phyloP scores from a whole-genome alignment of 2,888 invertebrate species.

The Lasius platythorax region DNA sequence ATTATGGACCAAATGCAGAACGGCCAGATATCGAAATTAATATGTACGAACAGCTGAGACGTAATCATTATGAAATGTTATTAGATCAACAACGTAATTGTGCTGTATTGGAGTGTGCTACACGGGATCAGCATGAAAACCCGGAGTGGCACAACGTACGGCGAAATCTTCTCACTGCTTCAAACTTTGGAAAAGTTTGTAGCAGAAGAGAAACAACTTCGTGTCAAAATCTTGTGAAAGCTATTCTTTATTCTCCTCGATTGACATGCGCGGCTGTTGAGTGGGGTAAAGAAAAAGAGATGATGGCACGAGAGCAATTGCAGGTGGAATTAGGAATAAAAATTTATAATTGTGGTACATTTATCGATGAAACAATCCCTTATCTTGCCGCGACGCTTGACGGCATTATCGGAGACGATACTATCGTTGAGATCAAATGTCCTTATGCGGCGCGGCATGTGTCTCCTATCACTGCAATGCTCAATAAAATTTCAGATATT shows the following conservation, averaged over 20 bases:
- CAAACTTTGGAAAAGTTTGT: too few species aligned
- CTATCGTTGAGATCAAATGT: too few species aligned
- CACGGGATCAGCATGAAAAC: too few species aligned
- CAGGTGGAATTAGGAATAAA: background rate
- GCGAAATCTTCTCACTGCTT: too few species aligned
- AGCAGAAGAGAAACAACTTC: background rate
- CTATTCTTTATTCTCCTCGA: background rate
- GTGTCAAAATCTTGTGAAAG: background rate
- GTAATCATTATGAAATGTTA: background rate
- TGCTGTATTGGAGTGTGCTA: background rate
- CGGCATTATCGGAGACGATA: background rate
- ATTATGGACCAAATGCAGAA: background rate
- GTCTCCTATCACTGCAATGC: too few species aligned
- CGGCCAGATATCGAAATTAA: background rate
- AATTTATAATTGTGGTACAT: background rate
- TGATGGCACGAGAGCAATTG: background rate
- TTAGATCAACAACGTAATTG: background rate
- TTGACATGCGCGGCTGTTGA: background rate
- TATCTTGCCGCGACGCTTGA: background rate
- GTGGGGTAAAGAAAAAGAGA: slow-evolving; percentile 10
- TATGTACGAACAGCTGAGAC: background rate
- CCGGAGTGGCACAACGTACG: too few species aligned
- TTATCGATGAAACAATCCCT: background rate
- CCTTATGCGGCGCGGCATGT: too few species aligned
- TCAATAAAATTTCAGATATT: too few species aligned